Evolutionary conservation across 2,113 vertebrate genomes (phyloP), one percentile per base, ranked within the genome.

Genomic region (Eptesicus fuscus): DNA sequence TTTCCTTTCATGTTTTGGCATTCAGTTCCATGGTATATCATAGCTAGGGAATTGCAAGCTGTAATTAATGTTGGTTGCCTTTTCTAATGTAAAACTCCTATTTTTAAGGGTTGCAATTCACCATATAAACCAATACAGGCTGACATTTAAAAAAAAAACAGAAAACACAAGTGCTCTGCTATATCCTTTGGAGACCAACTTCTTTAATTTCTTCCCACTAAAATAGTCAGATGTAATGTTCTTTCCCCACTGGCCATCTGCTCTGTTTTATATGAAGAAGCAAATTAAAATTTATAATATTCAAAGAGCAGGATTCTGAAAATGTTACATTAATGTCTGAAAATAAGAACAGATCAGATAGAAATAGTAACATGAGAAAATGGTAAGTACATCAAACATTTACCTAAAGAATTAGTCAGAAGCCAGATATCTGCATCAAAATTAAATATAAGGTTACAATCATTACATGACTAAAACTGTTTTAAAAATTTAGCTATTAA

Each of bases 281-380:
- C 73, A 95, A 97, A 95, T 95, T 96, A 95, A 96, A 95, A 96
- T 95, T 80, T 90, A 95, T 78, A 96, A 96, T 85, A 42, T 84
- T 93, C 78, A 96, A 78, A 93, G 87, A 47, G 20, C 61, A 96
- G 49, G 59, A 92, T 79, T 97, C 77, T 97, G 90, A 95, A 96
- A 93, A 95, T 95, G 92, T 87, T 96, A 96, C 90, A 93, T 95
- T 94, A 96, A 80, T 80, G 65, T 86, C 35, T 91, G 77, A 93
- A 95, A 96, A 92, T 32, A 96, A 82, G 83, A 88, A 93, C n/a
- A 78, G 25, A 83, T 89, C 25, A 95, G 77, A 91, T 40, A 88
- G 51, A 78, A 95, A 95, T 42, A 61, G 90, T 44, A 74, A 82
- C 49, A 85, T 35, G 42, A 84, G 30, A 93, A 96, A 96, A 91